Conservation (phyloP, 92 coral and sea anemone species). For the Actinostola sp. region DNA sequence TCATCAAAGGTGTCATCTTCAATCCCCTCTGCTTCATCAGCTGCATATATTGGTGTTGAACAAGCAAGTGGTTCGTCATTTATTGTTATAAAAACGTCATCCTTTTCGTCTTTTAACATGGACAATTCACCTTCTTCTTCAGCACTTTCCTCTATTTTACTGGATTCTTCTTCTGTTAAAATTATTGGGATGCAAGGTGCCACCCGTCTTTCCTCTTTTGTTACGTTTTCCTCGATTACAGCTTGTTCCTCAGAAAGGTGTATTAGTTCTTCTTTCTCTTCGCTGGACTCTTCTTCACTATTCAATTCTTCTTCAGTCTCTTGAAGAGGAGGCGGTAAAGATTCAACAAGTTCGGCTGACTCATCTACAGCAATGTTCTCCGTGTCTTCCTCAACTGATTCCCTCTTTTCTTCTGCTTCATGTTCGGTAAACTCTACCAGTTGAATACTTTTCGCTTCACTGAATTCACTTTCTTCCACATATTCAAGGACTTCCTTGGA, state of each 20-base stretch:
- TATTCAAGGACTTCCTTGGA: slow-evolving; percentile 3
- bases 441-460: slow-evolving; percentile 6
- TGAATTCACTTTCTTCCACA: slow-evolving; percentile 9
- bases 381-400: neutral
- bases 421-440: slow-evolving; percentile 28
- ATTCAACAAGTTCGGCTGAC: slow-evolving; percentile 1
- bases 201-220: neutral
- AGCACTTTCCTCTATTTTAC: neutral
- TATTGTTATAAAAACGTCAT: slow-evolving; percentile 8
- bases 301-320: neutral
- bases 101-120: slow-evolving; percentile 10
- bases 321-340: neutral
- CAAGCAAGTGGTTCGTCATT: slow-evolving; percentile 34
- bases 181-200: slow-evolving; percentile 6
- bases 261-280: neutral
- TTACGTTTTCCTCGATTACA: slow-evolving; percentile 12
- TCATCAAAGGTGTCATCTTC: slow-evolving; percentile 43
- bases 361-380: neutral
- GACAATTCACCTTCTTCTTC: slow-evolving; percentile 7
- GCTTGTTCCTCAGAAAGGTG: slow-evolving; percentile 5
- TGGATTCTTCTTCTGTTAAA: neutral
- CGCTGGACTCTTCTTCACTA: neutral
- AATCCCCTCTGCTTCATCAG: slow-evolving; percentile 3
- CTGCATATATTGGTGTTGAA: slow-evolving; percentile 37
- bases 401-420: neutral